phyloP scores from a whole-genome alignment of 2,888 invertebrate genomes.

The Nomada flava region DNA sequence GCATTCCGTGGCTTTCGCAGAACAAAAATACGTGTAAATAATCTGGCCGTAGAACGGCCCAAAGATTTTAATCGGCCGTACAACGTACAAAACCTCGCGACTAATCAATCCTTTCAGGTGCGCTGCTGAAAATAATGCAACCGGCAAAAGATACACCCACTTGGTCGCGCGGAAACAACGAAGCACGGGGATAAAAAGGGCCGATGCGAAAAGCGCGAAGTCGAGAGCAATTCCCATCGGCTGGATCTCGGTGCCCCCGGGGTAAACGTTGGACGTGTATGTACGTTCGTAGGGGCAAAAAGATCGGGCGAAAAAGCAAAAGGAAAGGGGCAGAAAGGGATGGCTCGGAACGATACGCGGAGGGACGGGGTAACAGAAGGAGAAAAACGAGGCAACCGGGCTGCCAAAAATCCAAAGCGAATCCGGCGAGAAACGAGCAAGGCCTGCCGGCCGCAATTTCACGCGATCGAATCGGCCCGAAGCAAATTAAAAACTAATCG shows the following conservation, averaged over 20 bases:
- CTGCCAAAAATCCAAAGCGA: conserved; percentile 63
- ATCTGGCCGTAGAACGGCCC: conserved; percentile 2
- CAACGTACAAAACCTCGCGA: conserved; percentile 40
- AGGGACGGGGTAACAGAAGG: not conserved
- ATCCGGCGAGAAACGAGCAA: conserved; percentile 48
- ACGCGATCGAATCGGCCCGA: conserved; percentile 76
- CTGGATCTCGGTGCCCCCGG: conserved; percentile 22
- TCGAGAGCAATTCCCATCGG: conserved; percentile 63
- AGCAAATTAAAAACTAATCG: conserved; percentile 81
- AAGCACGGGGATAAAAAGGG: conserved; percentile 22
- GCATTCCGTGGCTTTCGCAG: not conserved
- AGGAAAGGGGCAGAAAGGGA: conserved; percentile 3
- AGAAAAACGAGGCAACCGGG: conserved; percentile 10
- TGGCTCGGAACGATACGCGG: no score
- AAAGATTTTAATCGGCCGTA: conserved; percentile 26
- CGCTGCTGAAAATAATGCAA: conserved; percentile 2
- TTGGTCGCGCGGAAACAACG: conserved; percentile 11
- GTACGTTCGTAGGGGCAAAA: conserved; percentile 35
- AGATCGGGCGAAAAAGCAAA: not conserved
- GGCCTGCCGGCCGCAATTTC: conserved; percentile 74
- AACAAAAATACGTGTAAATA: conserved; percentile 44
- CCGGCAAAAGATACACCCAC: conserved; percentile 7
- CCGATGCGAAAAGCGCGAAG: conserved; percentile 43
- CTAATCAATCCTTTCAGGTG: conserved; percentile 50
- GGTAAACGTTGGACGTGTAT: conserved; percentile 57